Evolutionary conservation across 2,797 vertebrate genomes (phyloP).

Genomic region (Alexandromys oeconomus): DNA sequence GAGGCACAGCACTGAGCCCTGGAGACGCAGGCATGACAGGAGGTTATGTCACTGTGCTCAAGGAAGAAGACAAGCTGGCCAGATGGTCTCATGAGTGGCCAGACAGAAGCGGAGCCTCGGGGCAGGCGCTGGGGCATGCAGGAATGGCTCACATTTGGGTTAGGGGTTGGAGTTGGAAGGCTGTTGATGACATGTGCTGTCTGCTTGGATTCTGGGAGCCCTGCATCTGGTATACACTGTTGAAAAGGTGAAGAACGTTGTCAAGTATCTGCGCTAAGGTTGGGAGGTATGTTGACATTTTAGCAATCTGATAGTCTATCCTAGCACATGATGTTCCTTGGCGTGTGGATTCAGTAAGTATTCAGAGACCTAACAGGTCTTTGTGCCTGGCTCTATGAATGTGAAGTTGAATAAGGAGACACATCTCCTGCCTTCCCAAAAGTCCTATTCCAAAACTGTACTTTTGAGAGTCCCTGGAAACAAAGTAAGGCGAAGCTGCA

Average conservation of each 20-base stretch:
- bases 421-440: background rate
- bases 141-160: background rate
- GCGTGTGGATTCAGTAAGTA: background rate
- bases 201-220: background rate
- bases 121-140: background rate
- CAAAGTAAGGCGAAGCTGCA: background rate
- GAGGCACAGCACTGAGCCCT: background rate
- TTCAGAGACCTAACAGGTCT: background rate
- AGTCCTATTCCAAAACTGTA: background rate
- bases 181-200: background rate
- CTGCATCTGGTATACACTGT: background rate
- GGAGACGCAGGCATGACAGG: background rate
- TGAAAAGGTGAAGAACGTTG: slow-evolving; percentile 8
- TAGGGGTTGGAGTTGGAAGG: background rate
- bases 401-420: background rate
- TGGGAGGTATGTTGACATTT: background rate
- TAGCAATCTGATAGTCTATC: background rate
- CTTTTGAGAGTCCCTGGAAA: background rate
- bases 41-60: background rate
- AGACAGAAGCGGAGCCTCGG: background rate
- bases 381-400: background rate
- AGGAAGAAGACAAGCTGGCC: background rate
- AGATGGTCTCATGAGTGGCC: background rate
- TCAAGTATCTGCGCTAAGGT: background rate
- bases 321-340: background rate